Evolutionary conservation across 2,888 invertebrate genomes (phyloP), one percentile per base, ranked within the genome.

Genomic region (Melinaea menophilus): DNA sequence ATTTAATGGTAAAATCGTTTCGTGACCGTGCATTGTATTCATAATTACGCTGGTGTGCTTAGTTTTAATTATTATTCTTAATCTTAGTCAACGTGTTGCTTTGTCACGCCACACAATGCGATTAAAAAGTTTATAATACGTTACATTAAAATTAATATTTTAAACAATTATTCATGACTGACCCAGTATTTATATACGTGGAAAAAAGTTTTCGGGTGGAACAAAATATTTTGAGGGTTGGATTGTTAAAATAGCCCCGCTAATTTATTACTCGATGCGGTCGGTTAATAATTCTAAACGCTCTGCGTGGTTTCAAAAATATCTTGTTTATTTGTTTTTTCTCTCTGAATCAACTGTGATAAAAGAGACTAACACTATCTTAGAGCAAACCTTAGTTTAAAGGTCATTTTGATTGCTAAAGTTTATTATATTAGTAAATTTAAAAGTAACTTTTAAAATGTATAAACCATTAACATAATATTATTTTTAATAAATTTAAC

Each of bases 391-490:
- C 22, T 22, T 22, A 22, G 22, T 22, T 22, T 22, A 22, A 22
- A 22, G 46, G 46, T 46, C 4, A 46, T 46, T 46, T 46, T 46
- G 1, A 46, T 46, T 46, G 3, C 22, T 37, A 5, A 2, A 37
- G 7, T 37, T 37, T 37, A 37, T 37, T 37, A 37, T 37, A 78
- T 77, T 75, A 22, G 22, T 22, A 22, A 22, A 22, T 22, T 22
- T 22, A 22, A 22, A 22, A 22, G 22, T 22, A 22, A 22, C 22
- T 22, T 22, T 22, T 22, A 22, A 22, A 22, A 22, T 22, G 22
- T 22, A 22, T 22, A 22, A 22, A 22, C 22, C 22, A 22, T 22
- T 22, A 22, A 22, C 22, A 22, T 22, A 22, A 22, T 22, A 22
- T 22, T 22, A 22, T 22, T 22, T 1, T 22, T 22, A 22, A 22